These are phyloP conservation scores for Beris morrisii DNA, from an alignment of 2,888 invertebrate species.

Conservation along the genomic window DNA sequence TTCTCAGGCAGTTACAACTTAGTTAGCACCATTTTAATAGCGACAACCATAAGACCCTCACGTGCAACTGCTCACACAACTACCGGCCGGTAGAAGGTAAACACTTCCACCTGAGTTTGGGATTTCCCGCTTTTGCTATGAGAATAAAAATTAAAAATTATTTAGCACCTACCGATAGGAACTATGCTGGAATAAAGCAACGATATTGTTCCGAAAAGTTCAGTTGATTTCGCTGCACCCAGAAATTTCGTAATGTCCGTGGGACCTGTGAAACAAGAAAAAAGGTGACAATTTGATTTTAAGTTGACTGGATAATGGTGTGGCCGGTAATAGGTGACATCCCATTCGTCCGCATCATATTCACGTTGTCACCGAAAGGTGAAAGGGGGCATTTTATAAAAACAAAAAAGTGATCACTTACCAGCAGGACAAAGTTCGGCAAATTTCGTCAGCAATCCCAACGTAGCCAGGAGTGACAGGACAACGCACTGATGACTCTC, in stretches of 20 bases:
- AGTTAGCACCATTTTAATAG: slow-evolving; percentile 30
- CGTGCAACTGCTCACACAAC: slow-evolving; percentile 7
- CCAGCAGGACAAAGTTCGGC: slow-evolving; percentile 55
- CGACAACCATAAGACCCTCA: slow-evolving; percentile 17
- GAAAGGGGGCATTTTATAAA: background rate
- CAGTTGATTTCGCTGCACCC: slow-evolving; percentile 53
- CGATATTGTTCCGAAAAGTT: slow-evolving; percentile 54
- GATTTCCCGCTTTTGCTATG: too few species aligned
- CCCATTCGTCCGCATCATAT: too few species aligned
- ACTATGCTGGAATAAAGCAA: slow-evolving; percentile 53
- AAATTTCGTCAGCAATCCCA: slow-evolving; percentile 55
- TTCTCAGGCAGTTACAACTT: slow-evolving; percentile 12
- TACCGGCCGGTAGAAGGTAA: background rate
- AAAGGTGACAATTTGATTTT: background rate
- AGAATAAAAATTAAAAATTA: slow-evolving; percentile 2
- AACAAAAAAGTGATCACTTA: slow-evolving; percentile 42
- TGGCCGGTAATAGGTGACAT: background rate
- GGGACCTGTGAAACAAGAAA: slow-evolving; percentile 47
- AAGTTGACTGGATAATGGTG: too few species aligned
- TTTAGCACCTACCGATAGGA: slow-evolving; percentile 50
- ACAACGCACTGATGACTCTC: slow-evolving; percentile 55
- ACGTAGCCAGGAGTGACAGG: slow-evolving; percentile 53
- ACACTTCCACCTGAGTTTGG: too few species aligned
- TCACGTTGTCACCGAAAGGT: too few species aligned
- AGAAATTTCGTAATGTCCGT: slow-evolving; percentile 54